A percentile compares a stretch with the other conserved stretches of the same genome.
Conservation (phyloP, 2,113 vertebrate genomes). For the Festucalex cinctus region DNA sequence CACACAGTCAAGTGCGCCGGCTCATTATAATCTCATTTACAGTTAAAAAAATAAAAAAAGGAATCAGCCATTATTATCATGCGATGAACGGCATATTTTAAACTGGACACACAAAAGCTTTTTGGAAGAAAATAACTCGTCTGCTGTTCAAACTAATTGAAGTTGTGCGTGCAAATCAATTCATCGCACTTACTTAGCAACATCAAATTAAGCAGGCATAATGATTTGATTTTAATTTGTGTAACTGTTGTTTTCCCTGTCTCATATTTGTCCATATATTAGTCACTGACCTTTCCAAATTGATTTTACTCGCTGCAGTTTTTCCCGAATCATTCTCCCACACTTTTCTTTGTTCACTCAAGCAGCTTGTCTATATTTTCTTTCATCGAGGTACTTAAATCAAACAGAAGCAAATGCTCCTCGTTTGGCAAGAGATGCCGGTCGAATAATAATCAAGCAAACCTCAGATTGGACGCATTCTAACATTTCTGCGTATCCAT, state of each 20-base stretch:
- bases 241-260: constrained; percentile 4
- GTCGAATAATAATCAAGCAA: neutral
- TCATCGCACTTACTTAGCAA: neutral
- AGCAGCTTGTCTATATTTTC: constrained; percentile 1
- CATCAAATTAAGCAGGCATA: neutral
- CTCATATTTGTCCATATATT: constrained; percentile 7
- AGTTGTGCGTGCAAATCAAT: neutral
- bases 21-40: constrained; percentile 48
- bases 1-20: constrained; percentile 23
- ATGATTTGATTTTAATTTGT: neutral
- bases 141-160: neutral
- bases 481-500: neutral
- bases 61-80: constrained; percentile 44
- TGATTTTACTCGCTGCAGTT: neutral
- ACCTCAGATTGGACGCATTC: neutral
- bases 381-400: neutral
- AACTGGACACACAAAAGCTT: constrained; percentile 1
- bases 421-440: constrained; percentile 2
- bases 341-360: neutral
- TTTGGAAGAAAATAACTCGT: neutral
- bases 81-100: constrained; percentile 2
- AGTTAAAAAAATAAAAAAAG: neutral
- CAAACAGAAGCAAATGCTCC: too few species aligned
- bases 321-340: neutral
- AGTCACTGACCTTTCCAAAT: constrained; percentile 8